A percentile compares a stretch with the other conserved stretches of the same genome.
Conservation (phyloP, 1,140 invertebrate species). For the Dinoponera quadriceps region DNA sequence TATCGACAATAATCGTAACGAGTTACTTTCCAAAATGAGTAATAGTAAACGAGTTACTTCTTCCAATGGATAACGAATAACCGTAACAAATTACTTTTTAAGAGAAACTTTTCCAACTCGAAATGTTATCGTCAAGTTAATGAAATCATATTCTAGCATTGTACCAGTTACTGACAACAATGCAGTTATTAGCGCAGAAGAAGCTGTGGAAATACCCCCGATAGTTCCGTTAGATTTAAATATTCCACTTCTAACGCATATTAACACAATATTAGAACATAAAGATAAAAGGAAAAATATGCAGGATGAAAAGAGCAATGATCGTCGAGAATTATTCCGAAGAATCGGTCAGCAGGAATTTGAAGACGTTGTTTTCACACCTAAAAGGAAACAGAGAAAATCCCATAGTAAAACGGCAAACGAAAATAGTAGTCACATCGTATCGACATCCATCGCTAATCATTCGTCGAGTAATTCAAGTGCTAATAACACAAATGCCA, state of each 20-base stretch:
- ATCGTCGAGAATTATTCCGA: constrained; percentile 83
- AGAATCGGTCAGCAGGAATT: constrained; percentile 86
- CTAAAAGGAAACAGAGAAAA: constrained; percentile 83
- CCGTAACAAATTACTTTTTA: constrained; percentile 8
- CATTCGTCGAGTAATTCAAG: constrained; percentile 41
- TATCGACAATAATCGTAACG: no score
- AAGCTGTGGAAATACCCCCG: constrained; percentile 85
- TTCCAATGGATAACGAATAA: not conserved
- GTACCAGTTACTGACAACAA: constrained; percentile 79
- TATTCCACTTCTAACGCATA: constrained; percentile 81
- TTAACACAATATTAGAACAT: constrained; percentile 72
- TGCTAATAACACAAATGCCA: constrained; percentile 64
- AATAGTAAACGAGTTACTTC: not conserved
- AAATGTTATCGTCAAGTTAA: not conserved
- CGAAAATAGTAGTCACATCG: constrained; percentile 55
- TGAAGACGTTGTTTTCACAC: constrained; percentile 87
- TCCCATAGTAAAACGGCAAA: constrained; percentile 60
- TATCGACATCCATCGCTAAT: constrained; percentile 43
- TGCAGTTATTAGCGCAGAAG: constrained; percentile 85
- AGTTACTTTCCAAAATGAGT: not conserved
- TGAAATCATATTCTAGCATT: constrained; percentile 69
- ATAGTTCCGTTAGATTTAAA: constrained; percentile 81
- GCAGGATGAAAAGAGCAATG: constrained; percentile 46
- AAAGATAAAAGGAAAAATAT: constrained; percentile 33
- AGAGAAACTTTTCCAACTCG: not conserved